A percentile compares a stretch with the other conserved stretches of the same genome.
Conservation (phyloP, 2,797 vertebrate genomes). For the Dermochelys coriacea region DNA sequence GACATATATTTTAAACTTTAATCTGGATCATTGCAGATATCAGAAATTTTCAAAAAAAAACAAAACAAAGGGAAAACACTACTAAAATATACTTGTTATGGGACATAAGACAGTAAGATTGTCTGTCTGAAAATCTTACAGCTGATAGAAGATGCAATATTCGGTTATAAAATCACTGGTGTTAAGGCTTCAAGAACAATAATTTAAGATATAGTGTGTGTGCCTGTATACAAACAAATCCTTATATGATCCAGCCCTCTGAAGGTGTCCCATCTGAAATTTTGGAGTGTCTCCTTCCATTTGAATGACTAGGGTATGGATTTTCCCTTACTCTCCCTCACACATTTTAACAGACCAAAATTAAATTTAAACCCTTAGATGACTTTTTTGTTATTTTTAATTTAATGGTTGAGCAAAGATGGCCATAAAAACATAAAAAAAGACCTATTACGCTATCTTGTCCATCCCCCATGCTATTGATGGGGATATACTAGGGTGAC, state of each 20-base stretch:
- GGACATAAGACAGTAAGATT: not conserved
- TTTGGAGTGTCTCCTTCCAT: not conserved
- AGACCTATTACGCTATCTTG: not conserved
- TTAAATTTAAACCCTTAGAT: not conserved
- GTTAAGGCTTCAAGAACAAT: not conserved
- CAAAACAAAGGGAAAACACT: not conserved
- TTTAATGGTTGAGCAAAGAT: not conserved
- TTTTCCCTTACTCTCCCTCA: not conserved
- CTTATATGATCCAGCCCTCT: not conserved
- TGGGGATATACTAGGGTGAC: too few relatives aligned
- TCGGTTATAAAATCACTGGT: rapidly evolving
- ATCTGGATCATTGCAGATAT: not conserved
- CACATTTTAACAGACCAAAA: not conserved
- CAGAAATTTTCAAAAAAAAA: not conserved
- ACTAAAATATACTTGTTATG: not conserved
- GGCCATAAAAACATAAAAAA: not conserved
- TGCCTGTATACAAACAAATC: not conserved
- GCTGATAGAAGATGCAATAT: not conserved
- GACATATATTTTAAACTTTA: not conserved
- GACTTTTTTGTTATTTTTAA: not conserved
- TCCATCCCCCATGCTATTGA: not conserved
- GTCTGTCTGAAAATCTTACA: not conserved
- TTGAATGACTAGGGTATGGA: not conserved
- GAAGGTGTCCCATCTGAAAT: not conserved
- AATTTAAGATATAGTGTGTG: not conserved